Percentiles rank a stretch among this genome's conserved stretches.
phyloP scores from a whole-genome alignment of 2,113 vertebrate genomes.

The Istiophorus platypterus region DNA sequence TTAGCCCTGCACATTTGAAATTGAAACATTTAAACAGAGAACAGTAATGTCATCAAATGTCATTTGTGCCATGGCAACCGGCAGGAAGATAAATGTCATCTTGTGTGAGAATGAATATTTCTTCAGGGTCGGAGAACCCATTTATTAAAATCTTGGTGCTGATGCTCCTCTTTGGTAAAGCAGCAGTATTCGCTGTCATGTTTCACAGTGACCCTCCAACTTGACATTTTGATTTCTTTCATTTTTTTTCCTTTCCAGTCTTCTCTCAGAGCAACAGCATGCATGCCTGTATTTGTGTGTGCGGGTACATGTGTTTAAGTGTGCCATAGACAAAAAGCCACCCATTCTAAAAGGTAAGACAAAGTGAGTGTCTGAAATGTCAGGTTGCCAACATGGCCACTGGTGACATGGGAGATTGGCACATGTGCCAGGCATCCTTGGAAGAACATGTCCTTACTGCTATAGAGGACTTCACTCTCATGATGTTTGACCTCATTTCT shows the following conservation, averaged over 20 bases:
- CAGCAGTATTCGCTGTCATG: conserved; percentile 63
- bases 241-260: conserved; percentile 70
- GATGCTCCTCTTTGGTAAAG: conserved; percentile 29
- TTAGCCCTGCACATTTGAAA: conserved; percentile 43
- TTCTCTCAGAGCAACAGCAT: conserved; percentile 40
- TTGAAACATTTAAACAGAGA: conserved; percentile 65
- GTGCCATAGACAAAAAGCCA: conserved; percentile 17
- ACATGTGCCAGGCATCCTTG: conserved; percentile 14
- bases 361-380: conserved; percentile 34
- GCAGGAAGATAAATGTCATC: conserved; percentile 68
- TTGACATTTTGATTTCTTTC: conserved; percentile 73
- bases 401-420: conserved; percentile 30
- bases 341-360: conserved; percentile 39
- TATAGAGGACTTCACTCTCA: conserved; percentile 1
- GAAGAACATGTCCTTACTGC: background rate
- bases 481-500: conserved; percentile 13
- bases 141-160: conserved; percentile 63
- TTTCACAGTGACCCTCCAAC: conserved; percentile 63
- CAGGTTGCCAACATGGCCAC: conserved; percentile 19
- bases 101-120: conserved; percentile 66
- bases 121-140: conserved; percentile 62
- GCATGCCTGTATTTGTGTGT: background rate
- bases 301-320: conserved; percentile 10
- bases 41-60: conserved; percentile 69
- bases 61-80: conserved; percentile 60